phyloP scores from a whole-genome alignment of 1,140 invertebrate genomes.

The Drosophila serrata region DNA sequence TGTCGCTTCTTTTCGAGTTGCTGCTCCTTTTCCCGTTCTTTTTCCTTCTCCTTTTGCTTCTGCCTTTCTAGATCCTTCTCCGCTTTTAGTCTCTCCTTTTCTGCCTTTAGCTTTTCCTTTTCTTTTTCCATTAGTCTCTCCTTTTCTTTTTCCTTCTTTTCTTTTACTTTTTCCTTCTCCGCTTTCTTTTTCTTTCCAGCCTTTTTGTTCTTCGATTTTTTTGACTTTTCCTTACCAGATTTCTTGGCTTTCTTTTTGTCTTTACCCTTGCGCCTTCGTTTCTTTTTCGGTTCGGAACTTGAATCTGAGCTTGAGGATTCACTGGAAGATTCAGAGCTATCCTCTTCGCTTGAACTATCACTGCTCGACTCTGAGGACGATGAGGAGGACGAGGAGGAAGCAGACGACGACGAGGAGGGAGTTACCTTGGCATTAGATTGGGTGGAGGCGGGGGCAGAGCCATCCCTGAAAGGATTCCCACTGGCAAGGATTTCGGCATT shows the following conservation, averaged over 20 bases:
- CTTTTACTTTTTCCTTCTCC: conserved; percentile 39
- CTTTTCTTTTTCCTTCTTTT: conserved; percentile 31
- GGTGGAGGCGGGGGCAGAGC: conserved; percentile 13
- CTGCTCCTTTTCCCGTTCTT: conserved; percentile 26
- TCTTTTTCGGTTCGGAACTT: conserved; percentile 43
- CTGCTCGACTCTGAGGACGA: conserved; percentile 37
- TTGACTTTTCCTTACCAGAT: conserved; percentile 18
- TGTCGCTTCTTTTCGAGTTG: not conserved
- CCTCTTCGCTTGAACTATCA: conserved; percentile 34
- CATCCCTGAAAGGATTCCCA: conserved; percentile 62
- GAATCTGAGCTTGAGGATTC: conserved; percentile 52
- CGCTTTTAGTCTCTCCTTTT: conserved; percentile 9
- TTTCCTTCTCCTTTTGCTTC: conserved; percentile 14
- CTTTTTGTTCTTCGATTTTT: conserved; percentile 50
- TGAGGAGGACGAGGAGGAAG: conserved; percentile 23
- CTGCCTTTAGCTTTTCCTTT: conserved; percentile 33
- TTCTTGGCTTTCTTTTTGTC: conserved; percentile 55
- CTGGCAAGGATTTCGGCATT: conserved; percentile 71
- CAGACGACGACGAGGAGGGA: conserved; percentile 11
- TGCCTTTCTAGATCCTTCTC: conserved; percentile 41
- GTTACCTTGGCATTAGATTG: not conserved
- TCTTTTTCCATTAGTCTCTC: conserved; percentile 19
- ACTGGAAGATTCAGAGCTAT: conserved; percentile 41
- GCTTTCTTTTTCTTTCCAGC: conserved; percentile 35
- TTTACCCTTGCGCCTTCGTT: conserved; percentile 56